phyloP scores from a whole-genome alignment of 1,140 invertebrate species.

The Lordiphosa clarofinis region DNA sequence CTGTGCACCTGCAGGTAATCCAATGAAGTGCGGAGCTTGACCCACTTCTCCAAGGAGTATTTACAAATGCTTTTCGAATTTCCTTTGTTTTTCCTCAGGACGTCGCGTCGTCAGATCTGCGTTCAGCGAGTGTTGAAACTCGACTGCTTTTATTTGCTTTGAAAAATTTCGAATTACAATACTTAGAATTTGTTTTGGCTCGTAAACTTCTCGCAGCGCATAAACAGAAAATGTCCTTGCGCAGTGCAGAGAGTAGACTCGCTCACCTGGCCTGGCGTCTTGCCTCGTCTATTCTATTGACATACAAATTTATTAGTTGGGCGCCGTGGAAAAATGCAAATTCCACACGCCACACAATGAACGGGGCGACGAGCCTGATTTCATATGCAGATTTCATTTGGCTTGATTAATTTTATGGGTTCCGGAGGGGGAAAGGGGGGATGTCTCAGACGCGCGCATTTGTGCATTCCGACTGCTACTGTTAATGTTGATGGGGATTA shows the following conservation, averaged over 20 bases:
- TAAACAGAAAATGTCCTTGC: slow-evolving; percentile 72
- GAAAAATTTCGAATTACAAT: slow-evolving; percentile 77
- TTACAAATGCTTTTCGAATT: neutral
- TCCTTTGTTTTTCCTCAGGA: neutral
- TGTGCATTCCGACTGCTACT: slow-evolving; percentile 38
- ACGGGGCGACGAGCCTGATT: slow-evolving; percentile 32
- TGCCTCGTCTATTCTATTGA: slow-evolving; percentile 54
- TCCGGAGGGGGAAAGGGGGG: slow-evolving; percentile 11
- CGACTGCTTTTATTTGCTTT: slow-evolving; percentile 76
- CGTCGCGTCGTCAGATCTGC: slow-evolving; percentile 35
- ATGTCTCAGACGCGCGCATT: slow-evolving; percentile 48
- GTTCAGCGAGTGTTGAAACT: slow-evolving; percentile 75
- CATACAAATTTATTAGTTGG: slow-evolving; percentile 76
- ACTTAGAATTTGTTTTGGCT: slow-evolving; percentile 75
- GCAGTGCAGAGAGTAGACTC: slow-evolving; percentile 57
- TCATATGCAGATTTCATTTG: slow-evolving; percentile 69
- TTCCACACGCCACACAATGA: slow-evolving; percentile 64
- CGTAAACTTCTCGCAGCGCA: slow-evolving; percentile 55
- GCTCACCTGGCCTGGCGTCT: slow-evolving; percentile 22
- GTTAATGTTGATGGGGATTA: slow-evolving; percentile 13
- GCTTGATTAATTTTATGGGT: slow-evolving; percentile 72
- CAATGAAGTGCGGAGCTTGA: too few relatives aligned
- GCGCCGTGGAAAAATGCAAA: slow-evolving; percentile 69
- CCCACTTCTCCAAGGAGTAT: too few relatives aligned
- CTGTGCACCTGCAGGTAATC: slow-evolving; percentile 9